Conservation (phyloP, 2,113 vertebrate species). For the Ictalurus furcatus region DNA sequence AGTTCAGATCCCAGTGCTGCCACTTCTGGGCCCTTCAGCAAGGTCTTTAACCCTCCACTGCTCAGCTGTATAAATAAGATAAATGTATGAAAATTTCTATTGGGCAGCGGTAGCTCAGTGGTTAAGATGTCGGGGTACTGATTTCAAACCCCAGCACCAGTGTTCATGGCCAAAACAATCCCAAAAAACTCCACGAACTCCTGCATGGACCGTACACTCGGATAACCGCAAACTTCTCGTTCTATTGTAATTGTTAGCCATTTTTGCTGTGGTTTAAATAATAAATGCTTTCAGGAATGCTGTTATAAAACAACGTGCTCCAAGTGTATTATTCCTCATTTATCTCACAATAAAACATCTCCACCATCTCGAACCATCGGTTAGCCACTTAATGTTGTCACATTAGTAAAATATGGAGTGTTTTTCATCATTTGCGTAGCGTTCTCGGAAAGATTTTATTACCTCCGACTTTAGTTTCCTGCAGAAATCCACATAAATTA, state of each 20-base stretch:
- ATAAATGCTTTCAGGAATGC: background rate
- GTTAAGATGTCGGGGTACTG: no score
- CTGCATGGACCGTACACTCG: no score
- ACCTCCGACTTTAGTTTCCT: constrained; percentile 54
- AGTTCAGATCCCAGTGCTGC: no score
- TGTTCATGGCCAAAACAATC: no score
- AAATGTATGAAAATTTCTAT: no score
- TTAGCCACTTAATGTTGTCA: constrained; percentile 20
- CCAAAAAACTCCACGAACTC: no score
- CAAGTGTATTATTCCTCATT: background rate
- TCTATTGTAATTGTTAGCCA: background rate
- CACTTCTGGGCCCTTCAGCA: no score
- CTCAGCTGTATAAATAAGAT: no score
- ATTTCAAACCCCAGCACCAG: no score
- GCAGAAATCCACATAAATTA: constrained; percentile 71
- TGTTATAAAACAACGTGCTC: background rate
- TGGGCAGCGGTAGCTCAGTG: no score
- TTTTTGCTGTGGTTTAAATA: background rate
- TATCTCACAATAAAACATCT: background rate
- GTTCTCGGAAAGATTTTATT: constrained; percentile 68
- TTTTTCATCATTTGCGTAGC: constrained; percentile 32
- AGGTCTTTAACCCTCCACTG: no score
- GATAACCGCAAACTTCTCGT: background rate
- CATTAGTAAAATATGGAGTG: background rate
- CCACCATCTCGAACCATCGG: background rate